Evolutionary conservation across 2,888 invertebrate species (phyloP).

Genomic region (Oxyscelio sp.): DNA sequence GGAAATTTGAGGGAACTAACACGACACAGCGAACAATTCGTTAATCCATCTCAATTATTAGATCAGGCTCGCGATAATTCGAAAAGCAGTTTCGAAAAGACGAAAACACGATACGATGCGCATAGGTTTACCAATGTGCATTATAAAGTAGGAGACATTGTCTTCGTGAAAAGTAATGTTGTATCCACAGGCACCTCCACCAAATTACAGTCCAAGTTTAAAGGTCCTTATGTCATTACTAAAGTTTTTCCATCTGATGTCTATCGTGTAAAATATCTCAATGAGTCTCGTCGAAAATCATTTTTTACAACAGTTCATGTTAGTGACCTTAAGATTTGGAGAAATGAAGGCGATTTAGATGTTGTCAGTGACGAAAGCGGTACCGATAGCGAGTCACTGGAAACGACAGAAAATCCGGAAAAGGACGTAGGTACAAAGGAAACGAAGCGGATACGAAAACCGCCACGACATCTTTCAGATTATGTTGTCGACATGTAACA

Average conservation of each 20-base stretch:
- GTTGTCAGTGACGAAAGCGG: too few species aligned
- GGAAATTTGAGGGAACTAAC: slow-evolving; percentile 19
- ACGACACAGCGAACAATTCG: background rate
- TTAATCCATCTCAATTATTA: too few species aligned
- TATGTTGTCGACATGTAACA: too few species aligned
- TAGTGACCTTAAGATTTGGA: slow-evolving; percentile 8
- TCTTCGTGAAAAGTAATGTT: background rate
- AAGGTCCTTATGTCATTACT: slow-evolving; percentile 13
- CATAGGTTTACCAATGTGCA: slow-evolving; percentile 6
- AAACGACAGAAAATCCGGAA: too few species aligned
- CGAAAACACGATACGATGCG: background rate
- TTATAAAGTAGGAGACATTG: background rate
- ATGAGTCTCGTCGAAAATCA: slow-evolving; percentile 1
- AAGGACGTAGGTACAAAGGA: too few species aligned
- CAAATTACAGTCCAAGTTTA: slow-evolving; percentile 17
- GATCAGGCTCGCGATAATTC: too few species aligned
- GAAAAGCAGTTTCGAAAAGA: background rate
- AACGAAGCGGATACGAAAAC: too few species aligned
- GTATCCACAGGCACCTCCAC: background rate
- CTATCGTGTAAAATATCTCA: slow-evolving; percentile 1
- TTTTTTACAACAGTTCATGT: background rate
- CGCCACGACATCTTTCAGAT: too few species aligned
- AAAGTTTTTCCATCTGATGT: background rate
- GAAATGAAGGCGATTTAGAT: background rate
- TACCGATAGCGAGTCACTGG: too few species aligned